Conservation (phyloP, 2,113 vertebrate species). For the Cryptotis parvus region DNA sequence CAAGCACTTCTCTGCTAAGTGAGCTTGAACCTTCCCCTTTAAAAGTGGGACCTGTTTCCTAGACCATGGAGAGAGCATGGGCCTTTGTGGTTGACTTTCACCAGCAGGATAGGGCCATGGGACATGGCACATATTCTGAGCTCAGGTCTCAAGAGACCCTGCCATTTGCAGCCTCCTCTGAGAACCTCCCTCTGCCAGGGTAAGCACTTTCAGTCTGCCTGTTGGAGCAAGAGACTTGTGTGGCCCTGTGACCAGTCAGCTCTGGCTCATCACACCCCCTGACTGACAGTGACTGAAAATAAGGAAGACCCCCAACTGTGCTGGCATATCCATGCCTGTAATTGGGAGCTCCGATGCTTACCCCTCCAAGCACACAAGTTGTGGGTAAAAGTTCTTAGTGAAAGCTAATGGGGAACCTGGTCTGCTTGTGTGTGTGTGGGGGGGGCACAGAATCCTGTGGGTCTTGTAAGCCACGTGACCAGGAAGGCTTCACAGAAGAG, state of each 20-base stretch:
- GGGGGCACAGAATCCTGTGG: neutral
- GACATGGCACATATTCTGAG: neutral
- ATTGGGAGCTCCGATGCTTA: neutral
- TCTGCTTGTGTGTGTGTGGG: neutral
- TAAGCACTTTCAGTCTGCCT: neutral
- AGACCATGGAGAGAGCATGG: too few species aligned
- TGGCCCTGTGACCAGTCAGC: too few species aligned
- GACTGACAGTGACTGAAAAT: neutral
- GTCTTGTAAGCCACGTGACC: neutral
- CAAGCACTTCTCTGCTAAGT: neutral
- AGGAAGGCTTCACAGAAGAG: slow-evolving; percentile 67
- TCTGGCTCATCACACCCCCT: accelerated
- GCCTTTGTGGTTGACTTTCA: neutral
- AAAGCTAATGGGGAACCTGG: neutral
- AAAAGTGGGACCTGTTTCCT: neutral
- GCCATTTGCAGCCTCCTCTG: neutral
- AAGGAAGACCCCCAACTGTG: neutral
- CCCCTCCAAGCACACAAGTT: neutral
- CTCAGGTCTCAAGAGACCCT: neutral
- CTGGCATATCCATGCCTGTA: neutral
- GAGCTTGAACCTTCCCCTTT: neutral
- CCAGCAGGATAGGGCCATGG: neutral
- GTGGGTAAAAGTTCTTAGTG: neutral
- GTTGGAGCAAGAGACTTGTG: too few species aligned
- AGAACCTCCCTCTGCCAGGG: neutral